A percentile compares a stretch with the other conserved stretches of the same genome.
phyloP scores from a whole-genome alignment of 2,888 invertebrate species.

The Megaustenia siamemsis region DNA sequence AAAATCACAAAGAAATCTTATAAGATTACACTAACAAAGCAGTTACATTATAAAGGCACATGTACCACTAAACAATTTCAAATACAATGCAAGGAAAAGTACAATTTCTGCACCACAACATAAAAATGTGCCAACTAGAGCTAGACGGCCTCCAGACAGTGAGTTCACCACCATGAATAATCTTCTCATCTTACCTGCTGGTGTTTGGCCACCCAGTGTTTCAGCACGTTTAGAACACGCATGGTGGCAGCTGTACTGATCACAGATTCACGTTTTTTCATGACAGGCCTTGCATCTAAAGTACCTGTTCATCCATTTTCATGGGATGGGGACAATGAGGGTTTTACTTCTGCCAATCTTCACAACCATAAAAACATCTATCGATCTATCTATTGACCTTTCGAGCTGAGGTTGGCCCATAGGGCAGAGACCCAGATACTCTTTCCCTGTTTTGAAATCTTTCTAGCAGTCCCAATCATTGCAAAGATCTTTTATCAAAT shows the following conservation, averaged over 20 bases:
- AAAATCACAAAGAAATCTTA: no score
- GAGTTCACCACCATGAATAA: not conserved
- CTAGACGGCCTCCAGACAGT: not conserved
- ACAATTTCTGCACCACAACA: not conserved
- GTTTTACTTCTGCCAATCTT: no score
- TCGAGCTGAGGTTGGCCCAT: no score
- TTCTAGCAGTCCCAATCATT: no score
- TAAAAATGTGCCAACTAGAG: not conserved
- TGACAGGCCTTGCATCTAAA: slow-evolving; percentile 61
- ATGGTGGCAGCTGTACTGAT: slow-evolving; percentile 96
- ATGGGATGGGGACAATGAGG: not conserved
- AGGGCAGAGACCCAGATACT: no score
- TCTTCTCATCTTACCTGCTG: slow-evolving; percentile 83
- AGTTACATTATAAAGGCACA: slow-evolving; percentile 18
- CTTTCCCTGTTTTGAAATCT: no score
- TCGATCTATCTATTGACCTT: no score
- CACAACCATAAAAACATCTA: no score
- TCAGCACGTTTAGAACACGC: slow-evolving; percentile 92
- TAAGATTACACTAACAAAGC: no score
- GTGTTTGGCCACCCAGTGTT: slow-evolving; percentile 92
- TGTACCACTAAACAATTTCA: not conserved
- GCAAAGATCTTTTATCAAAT: no score
- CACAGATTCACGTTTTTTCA: slow-evolving; percentile 79
- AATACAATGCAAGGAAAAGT: not conserved
- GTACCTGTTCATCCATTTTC: slow-evolving; percentile 48